Conservation (phyloP, 1,140 invertebrate genomes). For the Drosophila carrolli region DNA sequence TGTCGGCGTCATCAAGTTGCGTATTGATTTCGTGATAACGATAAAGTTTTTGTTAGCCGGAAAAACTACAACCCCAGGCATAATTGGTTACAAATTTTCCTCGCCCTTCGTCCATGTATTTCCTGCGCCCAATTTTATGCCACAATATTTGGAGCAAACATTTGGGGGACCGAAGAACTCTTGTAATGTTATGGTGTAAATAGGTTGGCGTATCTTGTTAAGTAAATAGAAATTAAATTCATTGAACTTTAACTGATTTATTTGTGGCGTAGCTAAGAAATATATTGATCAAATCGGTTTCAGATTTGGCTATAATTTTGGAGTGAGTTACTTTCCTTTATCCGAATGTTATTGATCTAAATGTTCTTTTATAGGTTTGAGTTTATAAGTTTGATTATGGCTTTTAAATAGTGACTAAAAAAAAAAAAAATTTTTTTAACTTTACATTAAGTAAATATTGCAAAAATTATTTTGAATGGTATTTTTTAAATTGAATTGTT, state of each 20-base stretch:
- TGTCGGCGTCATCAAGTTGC: conserved; percentile 65
- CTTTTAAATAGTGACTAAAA: too few species aligned
- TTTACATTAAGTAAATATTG: too few species aligned
- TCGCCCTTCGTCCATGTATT: conserved; percentile 8
- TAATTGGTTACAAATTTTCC: conserved; percentile 77
- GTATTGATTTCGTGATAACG: conserved; percentile 78
- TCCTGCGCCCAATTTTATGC: conserved; percentile 42
- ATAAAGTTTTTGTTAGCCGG: conserved; percentile 25
- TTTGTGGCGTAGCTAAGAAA: conserved; percentile 1
- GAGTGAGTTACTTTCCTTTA: neutral
- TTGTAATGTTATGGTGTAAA: conserved; percentile 41
- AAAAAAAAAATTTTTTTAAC: too few species aligned
- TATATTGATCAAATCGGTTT: conserved; percentile 14
- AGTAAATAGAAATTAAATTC: conserved; percentile 34
- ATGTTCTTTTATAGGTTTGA: neutral
- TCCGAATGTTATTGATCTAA: conserved; percentile 1
- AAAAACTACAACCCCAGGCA: conserved; percentile 46
- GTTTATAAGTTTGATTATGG: too few species aligned
- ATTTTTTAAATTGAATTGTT: too few species aligned
- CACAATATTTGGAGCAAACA: conserved; percentile 24
- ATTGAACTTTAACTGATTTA: conserved; percentile 32
- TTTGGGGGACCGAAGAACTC: conserved; percentile 4
- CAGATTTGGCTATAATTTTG: neutral
- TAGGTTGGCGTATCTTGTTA: conserved; percentile 8
- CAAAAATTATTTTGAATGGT: too few species aligned